Percentiles rank a stretch among this genome's conserved stretches.
Conservation (phyloP, 2,113 vertebrate species). For the Chloropsis hardwickii region DNA sequence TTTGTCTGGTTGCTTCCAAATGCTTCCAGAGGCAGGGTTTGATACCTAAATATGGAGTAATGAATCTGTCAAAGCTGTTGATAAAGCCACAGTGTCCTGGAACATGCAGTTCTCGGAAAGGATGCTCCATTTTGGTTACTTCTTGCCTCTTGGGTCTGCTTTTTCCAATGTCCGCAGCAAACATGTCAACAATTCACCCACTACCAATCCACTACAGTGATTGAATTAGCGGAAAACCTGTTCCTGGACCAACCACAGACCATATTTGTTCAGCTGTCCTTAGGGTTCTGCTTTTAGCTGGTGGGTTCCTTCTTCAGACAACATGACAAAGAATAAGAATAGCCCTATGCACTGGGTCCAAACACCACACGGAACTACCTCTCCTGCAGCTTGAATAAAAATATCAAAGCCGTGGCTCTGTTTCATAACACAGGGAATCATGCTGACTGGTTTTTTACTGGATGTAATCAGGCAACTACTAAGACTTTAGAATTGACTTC, state of each 20-base stretch:
- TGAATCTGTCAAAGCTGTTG: not conserved
- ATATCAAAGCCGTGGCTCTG: not conserved
- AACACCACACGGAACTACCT: not conserved
- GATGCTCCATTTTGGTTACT: not conserved
- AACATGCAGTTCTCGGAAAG: not conserved
- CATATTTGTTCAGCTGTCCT: not conserved
- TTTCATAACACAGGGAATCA: not conserved
- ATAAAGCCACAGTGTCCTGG: not conserved
- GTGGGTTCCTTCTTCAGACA: not conserved
- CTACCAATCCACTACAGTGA: not conserved
- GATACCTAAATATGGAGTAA: not conserved
- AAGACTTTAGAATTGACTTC: not conserved
- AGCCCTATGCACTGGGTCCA: not conserved
- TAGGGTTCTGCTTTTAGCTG: not conserved
- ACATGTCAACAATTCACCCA: not conserved
- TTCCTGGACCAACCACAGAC: not conserved
- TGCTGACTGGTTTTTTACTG: not conserved
- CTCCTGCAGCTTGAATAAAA: not conserved
- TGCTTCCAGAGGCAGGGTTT: not conserved
- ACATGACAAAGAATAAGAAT: not conserved
- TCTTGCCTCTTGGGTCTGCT: not conserved
- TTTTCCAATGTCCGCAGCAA: not conserved
- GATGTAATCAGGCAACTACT: not conserved
- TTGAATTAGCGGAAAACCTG: not conserved
- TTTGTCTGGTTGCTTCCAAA: not conserved